A percentile compares a stretch with the other conserved stretches of the same genome.
Evolutionary conservation across 1,140 invertebrate genomes (phyloP).

Genomic region (Leptoteleia sp.): DNA sequence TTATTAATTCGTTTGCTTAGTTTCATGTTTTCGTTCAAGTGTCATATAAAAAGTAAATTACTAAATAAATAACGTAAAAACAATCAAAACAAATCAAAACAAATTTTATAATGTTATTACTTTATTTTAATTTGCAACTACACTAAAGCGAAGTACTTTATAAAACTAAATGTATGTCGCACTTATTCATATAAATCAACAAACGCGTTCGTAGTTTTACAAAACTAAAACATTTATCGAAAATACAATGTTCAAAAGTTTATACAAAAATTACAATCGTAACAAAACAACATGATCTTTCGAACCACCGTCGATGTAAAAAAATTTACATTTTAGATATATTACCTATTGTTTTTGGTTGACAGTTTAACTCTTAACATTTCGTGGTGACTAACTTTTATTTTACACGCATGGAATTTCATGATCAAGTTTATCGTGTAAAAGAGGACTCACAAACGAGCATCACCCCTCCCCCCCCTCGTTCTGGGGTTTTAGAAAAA

Average conservation of each 20-base stretch:
- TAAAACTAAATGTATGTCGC: slow-evolving; percentile 36
- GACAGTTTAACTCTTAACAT: no score
- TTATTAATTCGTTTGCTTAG: slow-evolving; percentile 14
- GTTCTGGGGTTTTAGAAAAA: slow-evolving; percentile 52
- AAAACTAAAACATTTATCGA: slow-evolving; percentile 61
- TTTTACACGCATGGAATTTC: slow-evolving; percentile 37
- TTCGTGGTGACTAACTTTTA: no score
- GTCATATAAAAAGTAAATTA: no score
- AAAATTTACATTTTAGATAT: no score
- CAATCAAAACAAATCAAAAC: no score
- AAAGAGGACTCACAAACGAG: slow-evolving; percentile 55
- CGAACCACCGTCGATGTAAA: slow-evolving; percentile 2
- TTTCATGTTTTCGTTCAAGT: no score
- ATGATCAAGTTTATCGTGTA: slow-evolving; percentile 34
- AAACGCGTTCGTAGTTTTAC: slow-evolving; percentile 28
- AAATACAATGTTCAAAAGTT: slow-evolving; percentile 58
- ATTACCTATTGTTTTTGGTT: no score
- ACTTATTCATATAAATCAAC: slow-evolving; percentile 44
- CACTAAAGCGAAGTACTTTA: slow-evolving; percentile 50
- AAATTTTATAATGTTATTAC: no score
- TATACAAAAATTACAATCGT: slow-evolving; percentile 52
- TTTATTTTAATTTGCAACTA: slow-evolving; percentile 35
- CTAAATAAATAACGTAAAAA: no score
- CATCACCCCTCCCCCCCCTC: slow-evolving; percentile 32
- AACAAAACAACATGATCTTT: slow-evolving; percentile 37